Conservation (phyloP, 2,888 invertebrate genomes). For the Lissocephala sabroskyi region DNA sequence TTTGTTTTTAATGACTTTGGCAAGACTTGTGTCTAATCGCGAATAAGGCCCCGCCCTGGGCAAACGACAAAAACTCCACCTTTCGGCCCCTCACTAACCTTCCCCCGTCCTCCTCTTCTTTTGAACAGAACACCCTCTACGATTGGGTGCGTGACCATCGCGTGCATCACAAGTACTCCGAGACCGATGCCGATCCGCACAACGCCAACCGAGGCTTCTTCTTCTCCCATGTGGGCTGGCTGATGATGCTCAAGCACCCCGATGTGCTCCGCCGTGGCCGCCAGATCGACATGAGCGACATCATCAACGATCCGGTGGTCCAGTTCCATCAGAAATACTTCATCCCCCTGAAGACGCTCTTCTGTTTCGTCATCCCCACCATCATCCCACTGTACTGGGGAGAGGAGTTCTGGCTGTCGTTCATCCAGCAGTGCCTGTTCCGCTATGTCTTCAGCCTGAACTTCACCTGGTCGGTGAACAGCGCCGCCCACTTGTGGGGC, state of each 20-base stretch:
- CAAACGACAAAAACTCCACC: too few relatives aligned
- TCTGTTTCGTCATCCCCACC: constrained; percentile 83
- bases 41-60: not conserved
- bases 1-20: constrained; percentile 43
- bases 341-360: constrained; percentile 76
- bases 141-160: constrained; percentile 90
- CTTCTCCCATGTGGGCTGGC: constrained; percentile 95
- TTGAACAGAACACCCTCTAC: constrained; percentile 89
- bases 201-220: constrained; percentile 88
- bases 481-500: constrained; percentile 87
- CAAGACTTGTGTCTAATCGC: constrained; percentile 2
- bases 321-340: constrained; percentile 86
- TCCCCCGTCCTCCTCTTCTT: too few relatives aligned
- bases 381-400: constrained; percentile 82
- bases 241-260: constrained; percentile 91
- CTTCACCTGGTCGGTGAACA: constrained; percentile 92
- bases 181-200: constrained; percentile 88
- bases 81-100: too few relatives aligned
- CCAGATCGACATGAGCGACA: constrained; percentile 87
- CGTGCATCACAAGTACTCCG: constrained; percentile 87
- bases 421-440: constrained; percentile 78
- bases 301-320: constrained; percentile 83
- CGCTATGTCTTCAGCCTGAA: constrained; percentile 85
- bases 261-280: constrained; percentile 84
- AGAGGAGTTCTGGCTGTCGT: constrained; percentile 79